A percentile compares a stretch with the other conserved stretches of the same genome.
phyloP scores from a whole-genome alignment of 2,888 invertebrate genomes.

The Theodoxus fluviatilis region DNA sequence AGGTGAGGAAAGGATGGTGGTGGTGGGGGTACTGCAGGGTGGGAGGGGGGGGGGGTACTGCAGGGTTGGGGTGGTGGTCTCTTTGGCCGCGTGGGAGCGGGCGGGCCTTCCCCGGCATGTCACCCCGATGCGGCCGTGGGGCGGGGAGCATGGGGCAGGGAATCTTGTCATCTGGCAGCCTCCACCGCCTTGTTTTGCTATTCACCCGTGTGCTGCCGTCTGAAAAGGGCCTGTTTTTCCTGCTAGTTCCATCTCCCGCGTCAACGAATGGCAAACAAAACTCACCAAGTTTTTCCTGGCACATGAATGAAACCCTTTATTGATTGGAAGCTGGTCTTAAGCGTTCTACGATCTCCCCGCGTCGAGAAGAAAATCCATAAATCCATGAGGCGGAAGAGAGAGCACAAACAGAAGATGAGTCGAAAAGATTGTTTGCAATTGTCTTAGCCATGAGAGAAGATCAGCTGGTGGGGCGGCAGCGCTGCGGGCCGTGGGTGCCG shows the following conservation, averaged over 20 bases:
- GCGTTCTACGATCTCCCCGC: slow-evolving; percentile 24
- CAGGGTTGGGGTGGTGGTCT: too few species aligned
- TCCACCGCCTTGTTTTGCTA: slow-evolving; percentile 12
- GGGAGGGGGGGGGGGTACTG: too few species aligned
- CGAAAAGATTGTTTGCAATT: slow-evolving; percentile 29
- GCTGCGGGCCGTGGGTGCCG: too few species aligned
- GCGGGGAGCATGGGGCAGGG: too few species aligned
- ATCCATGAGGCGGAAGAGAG: slow-evolving; percentile 32
- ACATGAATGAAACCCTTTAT: slow-evolving; percentile 29
- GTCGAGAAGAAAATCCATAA: slow-evolving; percentile 33
- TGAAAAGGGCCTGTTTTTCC: slow-evolving; percentile 28
- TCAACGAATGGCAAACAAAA: slow-evolving; percentile 31
- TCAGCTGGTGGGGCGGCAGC: slow-evolving; percentile 26
- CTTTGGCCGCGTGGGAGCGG: too few species aligned
- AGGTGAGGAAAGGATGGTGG: too few species aligned
- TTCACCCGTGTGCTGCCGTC: slow-evolving; percentile 19
- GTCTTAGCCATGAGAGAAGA: slow-evolving; percentile 32
- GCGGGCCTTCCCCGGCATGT: too few species aligned
- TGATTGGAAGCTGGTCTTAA: slow-evolving; percentile 27
- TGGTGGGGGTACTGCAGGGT: too few species aligned
- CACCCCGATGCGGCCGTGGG: too few species aligned
- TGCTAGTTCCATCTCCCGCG: slow-evolving; percentile 27
- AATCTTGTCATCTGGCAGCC: slow-evolving; percentile 31
- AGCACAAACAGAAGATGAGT: slow-evolving; percentile 28
- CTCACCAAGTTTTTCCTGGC: slow-evolving; percentile 24